Percentiles rank a stretch among this genome's conserved stretches.
phyloP scores from a whole-genome alignment of 2,888 invertebrate genomes.

The Nineta flava region DNA sequence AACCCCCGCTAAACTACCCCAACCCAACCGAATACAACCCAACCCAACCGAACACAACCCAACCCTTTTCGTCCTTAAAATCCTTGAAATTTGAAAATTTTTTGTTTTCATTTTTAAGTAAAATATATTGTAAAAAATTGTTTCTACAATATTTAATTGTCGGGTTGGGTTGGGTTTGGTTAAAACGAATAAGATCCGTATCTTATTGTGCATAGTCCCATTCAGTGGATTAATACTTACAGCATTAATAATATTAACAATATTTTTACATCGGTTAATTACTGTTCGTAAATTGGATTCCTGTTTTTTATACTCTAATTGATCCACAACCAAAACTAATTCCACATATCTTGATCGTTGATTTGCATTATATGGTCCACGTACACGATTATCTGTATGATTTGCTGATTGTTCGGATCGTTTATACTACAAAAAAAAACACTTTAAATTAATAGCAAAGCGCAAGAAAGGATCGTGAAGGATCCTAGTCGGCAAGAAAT shows the following conservation, averaged over 20 bases:
- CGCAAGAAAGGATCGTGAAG: no score
- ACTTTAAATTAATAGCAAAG: background rate
- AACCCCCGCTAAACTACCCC: no score
- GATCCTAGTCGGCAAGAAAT: no score
- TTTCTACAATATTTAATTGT: no score
- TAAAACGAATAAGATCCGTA: background rate
- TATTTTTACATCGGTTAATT: constrained; percentile 74
- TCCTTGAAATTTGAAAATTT: no score
- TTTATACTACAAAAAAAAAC: constrained; percentile 43
- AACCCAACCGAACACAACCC: no score
- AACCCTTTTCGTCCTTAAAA: no score
- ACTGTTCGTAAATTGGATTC: constrained; percentile 57
- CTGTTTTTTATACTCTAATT: constrained; percentile 66
- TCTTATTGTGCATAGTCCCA: background rate
- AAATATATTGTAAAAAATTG: no score
- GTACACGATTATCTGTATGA: constrained; percentile 33
- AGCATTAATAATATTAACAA: constrained; percentile 91
- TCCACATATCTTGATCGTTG: constrained; percentile 76
- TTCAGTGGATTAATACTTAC: constrained; percentile 43
- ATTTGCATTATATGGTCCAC: constrained; percentile 78
- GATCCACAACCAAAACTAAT: constrained; percentile 76
- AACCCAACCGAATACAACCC: no score
- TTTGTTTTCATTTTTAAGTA: no score
- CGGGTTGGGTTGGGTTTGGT: background rate
- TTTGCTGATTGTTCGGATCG: constrained; percentile 39